Percentiles rank a stretch among this genome's conserved stretches.
Evolutionary conservation across 2,113 vertebrate species (phyloP).

Genomic region (Poecile atricapillus): DNA sequence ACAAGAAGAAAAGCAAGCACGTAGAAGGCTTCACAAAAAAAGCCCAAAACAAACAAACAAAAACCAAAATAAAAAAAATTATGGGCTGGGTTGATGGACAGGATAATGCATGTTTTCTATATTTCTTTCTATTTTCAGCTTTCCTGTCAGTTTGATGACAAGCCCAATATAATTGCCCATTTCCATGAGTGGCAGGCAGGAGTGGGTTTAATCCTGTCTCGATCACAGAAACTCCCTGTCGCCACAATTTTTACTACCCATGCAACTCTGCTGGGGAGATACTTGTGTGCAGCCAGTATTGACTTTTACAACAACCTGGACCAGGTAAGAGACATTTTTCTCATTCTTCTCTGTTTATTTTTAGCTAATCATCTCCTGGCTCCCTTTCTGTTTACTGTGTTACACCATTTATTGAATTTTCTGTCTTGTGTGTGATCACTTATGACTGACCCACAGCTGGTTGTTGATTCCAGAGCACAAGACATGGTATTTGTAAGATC

Average conservation of each 20-base stretch:
- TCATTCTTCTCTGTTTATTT: background rate
- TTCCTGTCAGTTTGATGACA: constrained; percentile 79
- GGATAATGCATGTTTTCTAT: background rate
- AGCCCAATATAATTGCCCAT: constrained; percentile 82
- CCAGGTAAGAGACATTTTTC: constrained; percentile 72
- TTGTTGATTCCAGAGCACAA: background rate
- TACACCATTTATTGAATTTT: background rate
- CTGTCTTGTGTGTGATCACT: background rate
- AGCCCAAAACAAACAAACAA: too few relatives aligned
- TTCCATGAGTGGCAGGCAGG: constrained; percentile 98
- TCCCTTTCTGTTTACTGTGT: background rate
- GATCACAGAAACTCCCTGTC: constrained; percentile 83
- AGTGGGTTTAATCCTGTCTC: constrained; percentile 84
- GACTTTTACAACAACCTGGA: constrained; percentile 97
- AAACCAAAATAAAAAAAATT: background rate
- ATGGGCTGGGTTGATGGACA: background rate
- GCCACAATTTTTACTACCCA: constrained; percentile 96
- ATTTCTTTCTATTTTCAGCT: constrained; percentile 72
- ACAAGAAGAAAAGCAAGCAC: background rate
- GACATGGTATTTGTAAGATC: background rate
- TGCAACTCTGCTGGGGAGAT: constrained; percentile 90
- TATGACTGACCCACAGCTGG: background rate
- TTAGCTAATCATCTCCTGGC: background rate
- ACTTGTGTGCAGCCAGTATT: constrained; percentile 90
- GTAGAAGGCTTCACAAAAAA: background rate